Conservation (phyloP, 2,113 vertebrate genomes). For the Bubo scandiacus region DNA sequence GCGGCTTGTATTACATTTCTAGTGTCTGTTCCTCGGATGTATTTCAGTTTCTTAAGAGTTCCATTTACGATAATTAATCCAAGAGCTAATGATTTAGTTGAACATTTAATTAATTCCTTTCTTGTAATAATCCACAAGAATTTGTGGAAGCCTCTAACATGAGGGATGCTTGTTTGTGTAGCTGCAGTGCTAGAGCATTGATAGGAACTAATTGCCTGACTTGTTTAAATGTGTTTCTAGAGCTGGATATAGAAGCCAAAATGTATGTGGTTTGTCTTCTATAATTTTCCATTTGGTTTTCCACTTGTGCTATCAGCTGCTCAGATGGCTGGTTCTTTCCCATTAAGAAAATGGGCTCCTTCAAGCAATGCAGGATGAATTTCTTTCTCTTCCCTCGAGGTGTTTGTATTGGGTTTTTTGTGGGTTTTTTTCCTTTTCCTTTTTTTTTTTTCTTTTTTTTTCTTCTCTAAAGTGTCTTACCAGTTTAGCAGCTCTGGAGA, state of each 20-base stretch:
- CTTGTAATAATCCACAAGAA: not conserved
- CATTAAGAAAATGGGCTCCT: not conserved
- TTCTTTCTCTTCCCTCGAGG: not conserved
- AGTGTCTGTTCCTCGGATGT: not conserved
- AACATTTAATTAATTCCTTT: not conserved
- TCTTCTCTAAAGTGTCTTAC: not conserved
- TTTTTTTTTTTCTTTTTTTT: not conserved
- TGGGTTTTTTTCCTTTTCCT: not conserved
- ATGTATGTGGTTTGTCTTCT: not conserved
- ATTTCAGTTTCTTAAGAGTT: not conserved
- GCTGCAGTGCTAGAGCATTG: not conserved
- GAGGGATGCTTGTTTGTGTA: not conserved
- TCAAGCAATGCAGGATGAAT: not conserved
- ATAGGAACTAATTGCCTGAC: not conserved
- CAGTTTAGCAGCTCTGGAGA: not conserved
- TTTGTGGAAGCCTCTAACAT: not conserved
- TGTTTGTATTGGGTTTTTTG: not conserved
- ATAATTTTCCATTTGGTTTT: constrained; percentile 8
- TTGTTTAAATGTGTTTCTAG: not conserved
- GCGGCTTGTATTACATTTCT: not conserved
- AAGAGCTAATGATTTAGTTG: not conserved
- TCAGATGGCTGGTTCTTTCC: not conserved
- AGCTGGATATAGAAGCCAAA: not conserved
- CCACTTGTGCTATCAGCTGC: not conserved
- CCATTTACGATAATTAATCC: not conserved